Percentiles rank a stretch among this genome's conserved stretches.
Conservation (phyloP, 2,888 invertebrate species). For the Sesia bembeciformis region DNA sequence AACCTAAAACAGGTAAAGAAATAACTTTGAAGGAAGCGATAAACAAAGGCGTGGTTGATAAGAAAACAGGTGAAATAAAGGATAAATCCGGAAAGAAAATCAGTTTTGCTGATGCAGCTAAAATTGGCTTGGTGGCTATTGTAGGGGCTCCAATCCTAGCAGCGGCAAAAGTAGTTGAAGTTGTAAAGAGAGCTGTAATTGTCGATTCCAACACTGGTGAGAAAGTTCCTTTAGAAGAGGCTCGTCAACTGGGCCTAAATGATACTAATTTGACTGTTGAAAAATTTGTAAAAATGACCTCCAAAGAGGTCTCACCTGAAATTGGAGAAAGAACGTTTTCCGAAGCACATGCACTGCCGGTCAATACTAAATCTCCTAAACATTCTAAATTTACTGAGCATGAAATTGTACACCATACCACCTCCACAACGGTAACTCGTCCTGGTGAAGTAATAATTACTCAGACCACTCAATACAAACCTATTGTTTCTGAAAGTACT, state of each 20-base stretch:
- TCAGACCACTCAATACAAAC: conserved; percentile 24
- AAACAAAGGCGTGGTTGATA: conserved; percentile 82
- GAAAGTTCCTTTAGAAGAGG: conserved; percentile 81
- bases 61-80: conserved; percentile 78
- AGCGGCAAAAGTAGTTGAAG: conserved; percentile 78
- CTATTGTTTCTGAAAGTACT: conserved; percentile 22
- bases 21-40: conserved; percentile 86
- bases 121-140: conserved; percentile 82
- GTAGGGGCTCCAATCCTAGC: conserved; percentile 84
- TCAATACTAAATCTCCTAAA: conserved; percentile 10
- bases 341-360: conserved; percentile 14
- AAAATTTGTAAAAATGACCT: conserved; percentile 29
- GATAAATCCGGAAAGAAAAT: conserved; percentile 79
- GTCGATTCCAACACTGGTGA: conserved; percentile 83
- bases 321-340: conserved; percentile 3
- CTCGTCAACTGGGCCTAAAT: conserved; percentile 80
- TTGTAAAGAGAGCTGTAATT: conserved; percentile 74
- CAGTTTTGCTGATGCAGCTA: conserved; percentile 82
- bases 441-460: conserved; percentile 20
- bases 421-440: conserved; percentile 15
- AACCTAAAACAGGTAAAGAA: conserved; percentile 80
- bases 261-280: conserved; percentile 51
- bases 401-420: conserved; percentile 6
- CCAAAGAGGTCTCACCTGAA: conserved; percentile 5
- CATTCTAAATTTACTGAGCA: conserved; percentile 31